phyloP scores from a whole-genome alignment of 2,797 vertebrate genomes.

The Halcyon smyrnensis region DNA sequence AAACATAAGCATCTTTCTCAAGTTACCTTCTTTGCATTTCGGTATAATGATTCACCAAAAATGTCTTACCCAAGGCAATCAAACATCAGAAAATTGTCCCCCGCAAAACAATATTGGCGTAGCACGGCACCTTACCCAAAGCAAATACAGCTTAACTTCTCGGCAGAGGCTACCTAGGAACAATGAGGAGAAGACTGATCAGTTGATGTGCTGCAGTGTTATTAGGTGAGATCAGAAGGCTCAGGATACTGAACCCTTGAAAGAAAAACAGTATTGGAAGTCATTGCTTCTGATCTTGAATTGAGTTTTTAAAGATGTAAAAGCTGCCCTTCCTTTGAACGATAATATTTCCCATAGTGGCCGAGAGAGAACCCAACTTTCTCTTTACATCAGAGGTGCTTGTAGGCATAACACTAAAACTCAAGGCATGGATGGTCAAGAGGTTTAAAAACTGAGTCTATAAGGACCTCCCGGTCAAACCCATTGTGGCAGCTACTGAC shows the following conservation, averaged over 20 bases:
- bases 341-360: background rate
- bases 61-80: conserved; percentile 59
- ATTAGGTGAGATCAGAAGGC: background rate
- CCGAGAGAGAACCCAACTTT: background rate
- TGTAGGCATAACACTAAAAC: background rate
- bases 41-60: conserved; percentile 78
- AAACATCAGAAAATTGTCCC: background rate
- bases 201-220: background rate
- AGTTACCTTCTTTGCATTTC: conserved; percentile 82
- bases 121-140: background rate
- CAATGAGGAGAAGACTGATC: background rate
- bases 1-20: conserved; percentile 83
- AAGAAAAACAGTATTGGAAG: conserved; percentile 13
- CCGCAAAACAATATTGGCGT: background rate
- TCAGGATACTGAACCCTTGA: background rate
- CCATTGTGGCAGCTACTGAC: background rate
- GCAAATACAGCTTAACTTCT: background rate
- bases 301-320: background rate
- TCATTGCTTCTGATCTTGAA: conserved; percentile 8
- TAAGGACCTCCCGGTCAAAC: background rate
- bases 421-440: background rate
- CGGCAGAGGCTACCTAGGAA: background rate
- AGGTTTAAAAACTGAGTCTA: background rate
- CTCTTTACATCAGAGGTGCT: background rate
- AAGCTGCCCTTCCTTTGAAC: conserved; percentile 24